phyloP scores from a whole-genome alignment of 1,140 invertebrate genomes.

The Leptopilina clavipes region DNA sequence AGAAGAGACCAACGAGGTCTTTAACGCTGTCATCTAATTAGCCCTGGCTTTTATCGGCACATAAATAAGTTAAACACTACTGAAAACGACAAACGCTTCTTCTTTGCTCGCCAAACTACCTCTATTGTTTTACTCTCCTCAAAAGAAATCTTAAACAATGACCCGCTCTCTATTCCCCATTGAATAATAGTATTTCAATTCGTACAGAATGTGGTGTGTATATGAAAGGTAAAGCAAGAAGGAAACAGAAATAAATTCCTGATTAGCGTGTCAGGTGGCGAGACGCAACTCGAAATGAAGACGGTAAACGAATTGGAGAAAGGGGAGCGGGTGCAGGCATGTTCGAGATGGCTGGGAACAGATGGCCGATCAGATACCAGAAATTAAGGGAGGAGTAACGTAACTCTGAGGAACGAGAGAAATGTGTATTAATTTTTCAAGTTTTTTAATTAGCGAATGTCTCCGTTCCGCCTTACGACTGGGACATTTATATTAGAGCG shows the following conservation, averaged over 20 bases:
- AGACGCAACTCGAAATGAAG: background rate
- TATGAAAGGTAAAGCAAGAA: background rate
- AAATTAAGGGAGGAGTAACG: slow-evolving; percentile 71
- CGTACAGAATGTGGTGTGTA: too few species aligned
- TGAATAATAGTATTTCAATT: too few species aligned
- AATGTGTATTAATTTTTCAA: slow-evolving; percentile 77
- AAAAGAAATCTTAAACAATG: background rate
- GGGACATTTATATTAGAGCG: slow-evolving; percentile 74
- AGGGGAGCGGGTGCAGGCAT: slow-evolving; percentile 41
- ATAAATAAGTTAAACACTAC: slow-evolving; percentile 31
- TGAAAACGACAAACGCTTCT: background rate
- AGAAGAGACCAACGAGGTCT: slow-evolving; percentile 44
- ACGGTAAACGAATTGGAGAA: background rate
- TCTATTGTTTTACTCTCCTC: slow-evolving; percentile 16
- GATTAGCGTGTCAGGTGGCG: background rate
- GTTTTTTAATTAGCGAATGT: slow-evolving; percentile 77
- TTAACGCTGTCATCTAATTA: slow-evolving; percentile 54
- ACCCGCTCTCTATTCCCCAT: too few species aligned
- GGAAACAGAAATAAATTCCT: slow-evolving; percentile 28
- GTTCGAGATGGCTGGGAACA: slow-evolving; percentile 70
- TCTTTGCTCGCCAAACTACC: background rate
- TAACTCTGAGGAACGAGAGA: slow-evolving; percentile 67
- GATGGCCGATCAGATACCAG: slow-evolving; percentile 75
- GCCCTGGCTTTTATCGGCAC: slow-evolving; percentile 50
- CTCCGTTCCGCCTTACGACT: slow-evolving; percentile 70